These are phyloP conservation scores for Halictus ligatus DNA, from an alignment of 2,888 invertebrate species.

Conservation along the genomic window DNA sequence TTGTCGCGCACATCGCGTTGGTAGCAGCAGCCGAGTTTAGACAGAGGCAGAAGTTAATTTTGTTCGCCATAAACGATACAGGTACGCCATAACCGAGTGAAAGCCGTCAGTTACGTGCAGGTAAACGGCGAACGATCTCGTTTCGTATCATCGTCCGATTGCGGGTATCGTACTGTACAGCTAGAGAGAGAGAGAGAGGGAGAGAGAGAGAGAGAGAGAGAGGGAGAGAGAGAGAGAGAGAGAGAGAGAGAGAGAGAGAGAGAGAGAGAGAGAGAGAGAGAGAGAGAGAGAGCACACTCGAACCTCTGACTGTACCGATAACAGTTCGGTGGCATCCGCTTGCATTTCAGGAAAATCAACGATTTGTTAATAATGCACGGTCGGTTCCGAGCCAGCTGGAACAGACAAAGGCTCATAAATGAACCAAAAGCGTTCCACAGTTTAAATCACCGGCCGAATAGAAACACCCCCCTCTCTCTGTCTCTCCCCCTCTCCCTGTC, in stretches of 20 bases:
- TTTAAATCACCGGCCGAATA: conserved; percentile 53
- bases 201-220: not conserved
- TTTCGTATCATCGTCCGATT: not conserved
- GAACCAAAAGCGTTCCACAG: conserved; percentile 52
- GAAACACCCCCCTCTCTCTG: not conserved
- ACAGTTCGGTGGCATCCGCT: not conserved
- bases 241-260: not conserved
- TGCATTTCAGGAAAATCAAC: conserved; percentile 2
- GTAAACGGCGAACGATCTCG: not conserved
- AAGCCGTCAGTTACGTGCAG: not conserved
- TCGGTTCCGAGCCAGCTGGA: not conserved
- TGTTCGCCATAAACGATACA: not conserved
- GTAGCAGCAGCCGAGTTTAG: not conserved
- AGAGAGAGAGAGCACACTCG: not conserved
- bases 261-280: not conserved
- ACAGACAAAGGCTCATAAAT: conserved; percentile 47
- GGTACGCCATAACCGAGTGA: not conserved
- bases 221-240: not conserved
- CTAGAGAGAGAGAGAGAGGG: not conserved
- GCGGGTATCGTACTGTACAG: not conserved
- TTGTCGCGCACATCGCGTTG: not conserved
- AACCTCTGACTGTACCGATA: not conserved
- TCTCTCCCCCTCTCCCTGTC: not conserved
- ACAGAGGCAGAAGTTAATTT: not conserved
- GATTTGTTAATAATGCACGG: conserved; percentile 16